phyloP scores from a whole-genome alignment of 2,113 vertebrate genomes.

The Thermophis baileyi region DNA sequence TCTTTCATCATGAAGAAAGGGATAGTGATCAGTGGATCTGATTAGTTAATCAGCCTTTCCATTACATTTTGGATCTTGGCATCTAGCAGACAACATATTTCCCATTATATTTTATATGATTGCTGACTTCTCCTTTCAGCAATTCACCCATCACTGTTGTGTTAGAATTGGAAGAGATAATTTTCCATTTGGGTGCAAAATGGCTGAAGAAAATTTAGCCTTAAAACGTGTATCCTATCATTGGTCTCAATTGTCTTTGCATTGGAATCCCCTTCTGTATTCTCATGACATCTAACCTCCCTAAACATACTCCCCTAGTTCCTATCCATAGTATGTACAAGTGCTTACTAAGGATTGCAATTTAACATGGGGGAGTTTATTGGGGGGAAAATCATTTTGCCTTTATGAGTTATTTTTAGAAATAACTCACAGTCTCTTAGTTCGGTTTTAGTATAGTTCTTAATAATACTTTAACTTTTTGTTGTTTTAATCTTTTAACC shows the following conservation, averaged over 20 bases:
- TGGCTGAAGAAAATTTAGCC: not conserved
- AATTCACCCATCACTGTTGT: not conserved
- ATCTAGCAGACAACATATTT: not conserved
- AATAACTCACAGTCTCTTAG: not conserved
- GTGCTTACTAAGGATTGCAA: not conserved
- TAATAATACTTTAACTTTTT: not conserved
- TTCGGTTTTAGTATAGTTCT: not conserved
- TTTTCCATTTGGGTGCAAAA: not conserved
- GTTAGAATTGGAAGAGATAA: not conserved
- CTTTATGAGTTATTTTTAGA: not conserved
- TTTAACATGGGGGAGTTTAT: not conserved
- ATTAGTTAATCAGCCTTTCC: not conserved
- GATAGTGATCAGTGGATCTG: not conserved
- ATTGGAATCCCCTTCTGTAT: too few relatives aligned
- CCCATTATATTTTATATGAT: not conserved
- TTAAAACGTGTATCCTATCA: not conserved
- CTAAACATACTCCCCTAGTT: not conserved
- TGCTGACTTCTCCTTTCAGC: not conserved
- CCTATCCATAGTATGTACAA: not conserved
- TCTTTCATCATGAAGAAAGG: not conserved
- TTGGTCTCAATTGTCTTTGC: not conserved
- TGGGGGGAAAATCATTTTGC: not conserved
- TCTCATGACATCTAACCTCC: not conserved
- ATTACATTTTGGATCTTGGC: not conserved
- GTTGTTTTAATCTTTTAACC: not conserved